Evolutionary conservation across 1,140 invertebrate species (phyloP).

Genomic region (Lordiphosa clarofinis): DNA sequence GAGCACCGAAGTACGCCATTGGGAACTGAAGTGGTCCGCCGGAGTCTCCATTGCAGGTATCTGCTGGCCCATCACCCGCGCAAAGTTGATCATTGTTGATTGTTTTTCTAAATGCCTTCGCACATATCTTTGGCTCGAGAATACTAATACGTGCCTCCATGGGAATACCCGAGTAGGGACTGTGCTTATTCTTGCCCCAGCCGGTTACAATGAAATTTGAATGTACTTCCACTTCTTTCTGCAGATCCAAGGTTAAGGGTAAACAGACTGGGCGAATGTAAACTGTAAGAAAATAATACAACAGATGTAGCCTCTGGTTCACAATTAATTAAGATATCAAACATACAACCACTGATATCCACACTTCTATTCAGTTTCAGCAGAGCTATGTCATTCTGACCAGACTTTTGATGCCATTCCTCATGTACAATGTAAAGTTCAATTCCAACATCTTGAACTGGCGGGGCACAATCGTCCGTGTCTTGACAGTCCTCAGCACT

Average conservation of each 20-base stretch:
- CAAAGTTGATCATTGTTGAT: conserved; percentile 15
- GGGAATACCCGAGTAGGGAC: neutral
- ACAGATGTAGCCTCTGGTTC: too few relatives aligned
- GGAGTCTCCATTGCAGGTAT: conserved; percentile 33
- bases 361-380: conserved; percentile 30
- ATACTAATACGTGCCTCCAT: neutral
- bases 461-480: too few relatives aligned
- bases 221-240: neutral
- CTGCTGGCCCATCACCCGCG: neutral
- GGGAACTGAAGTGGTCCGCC: conserved; percentile 28
- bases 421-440: neutral
- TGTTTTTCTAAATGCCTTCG: neutral
- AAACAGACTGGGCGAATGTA: conserved; percentile 43
- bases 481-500: neutral
- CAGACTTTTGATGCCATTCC: neutral
- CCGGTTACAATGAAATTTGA: conserved; percentile 21
- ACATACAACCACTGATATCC: conserved; percentile 12
- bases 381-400: conserved; percentile 38
- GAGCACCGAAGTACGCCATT: neutral
- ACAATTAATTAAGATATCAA: too few relatives aligned
- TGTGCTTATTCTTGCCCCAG: conserved; percentile 23
- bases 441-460: conserved; percentile 14
- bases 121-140: neutral
- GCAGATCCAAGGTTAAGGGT: conserved; percentile 5
- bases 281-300: conserved; percentile 1